Evolutionary conservation across 2,113 vertebrate species (phyloP), one percentile per base, ranked within the genome.

Genomic region (Typhlomys cinereus): DNA sequence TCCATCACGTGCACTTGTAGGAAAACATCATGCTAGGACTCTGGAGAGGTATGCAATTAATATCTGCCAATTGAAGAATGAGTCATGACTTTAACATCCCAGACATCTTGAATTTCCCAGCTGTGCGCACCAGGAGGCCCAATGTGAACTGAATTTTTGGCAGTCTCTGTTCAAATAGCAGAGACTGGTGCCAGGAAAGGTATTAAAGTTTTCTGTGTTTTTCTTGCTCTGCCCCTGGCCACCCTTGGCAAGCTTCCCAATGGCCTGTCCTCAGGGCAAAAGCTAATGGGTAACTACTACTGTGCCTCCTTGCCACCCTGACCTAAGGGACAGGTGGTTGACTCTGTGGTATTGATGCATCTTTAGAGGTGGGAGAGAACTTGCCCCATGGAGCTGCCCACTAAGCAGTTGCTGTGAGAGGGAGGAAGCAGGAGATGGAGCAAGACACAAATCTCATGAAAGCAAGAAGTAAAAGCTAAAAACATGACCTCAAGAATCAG

Each of bases 21-120:
- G 13, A 66, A 64, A 44, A 50, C 41, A 50, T 41, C 36, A 74
- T 9, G 46, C n/a, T 57, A 21, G 11, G n/a, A 23, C 31, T 17
- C 34, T 50, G 4, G 25, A 34, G 50, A 57, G 59, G 25, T 39
- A 67, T 82, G 50, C 27, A 36, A 54, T 73, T 73, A 34, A 48
- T 31, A 29, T 75, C 48, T 61, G 52, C 50, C 20, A 21, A 7
- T 91, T 25, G 29, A 59, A 76, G 66, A 46, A 23, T 85, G n/a
- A 81, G 27, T 62, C 62, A 59, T 41, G 21, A 44, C 31, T 82
- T 89, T 73, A 83, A 20, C 57, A 86, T 78, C 9, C 15, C 11
- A 21, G 12, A 79, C 83, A 91, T 78, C 66, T 75, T 74, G n/a
- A 90, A 21, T 57, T n/a, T 80, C 52, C 50, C n/a, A 25, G n/a